A percentile compares a stretch with the other conserved stretches of the same genome.
Conservation (phyloP, 1,140 invertebrate genomes). For the Homalodisca vitripennis region DNA sequence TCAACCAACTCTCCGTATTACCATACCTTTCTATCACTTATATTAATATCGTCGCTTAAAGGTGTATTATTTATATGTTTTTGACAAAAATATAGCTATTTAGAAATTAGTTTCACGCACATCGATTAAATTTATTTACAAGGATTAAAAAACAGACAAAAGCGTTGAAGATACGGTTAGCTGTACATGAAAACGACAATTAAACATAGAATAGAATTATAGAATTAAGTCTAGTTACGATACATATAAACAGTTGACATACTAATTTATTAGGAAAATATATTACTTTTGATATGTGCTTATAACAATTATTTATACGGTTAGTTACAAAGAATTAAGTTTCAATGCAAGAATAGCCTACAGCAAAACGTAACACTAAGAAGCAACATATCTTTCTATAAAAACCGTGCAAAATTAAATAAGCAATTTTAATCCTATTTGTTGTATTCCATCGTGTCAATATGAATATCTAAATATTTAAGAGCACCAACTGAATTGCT, state of each 20-base stretch:
- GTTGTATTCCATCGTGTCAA: too few relatives aligned
- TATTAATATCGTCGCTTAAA: too few relatives aligned
- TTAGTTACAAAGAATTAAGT: neutral
- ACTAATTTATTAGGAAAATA: neutral
- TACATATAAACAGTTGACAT: neutral
- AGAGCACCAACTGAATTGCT: constrained; percentile 5
- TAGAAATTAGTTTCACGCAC: too few relatives aligned
- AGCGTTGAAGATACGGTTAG: too few relatives aligned
- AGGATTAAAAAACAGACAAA: too few relatives aligned
- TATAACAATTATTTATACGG: neutral
- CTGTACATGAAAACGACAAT: too few relatives aligned
- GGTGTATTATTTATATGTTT: too few relatives aligned
- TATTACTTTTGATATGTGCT: neutral
- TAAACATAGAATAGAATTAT: too few relatives aligned
- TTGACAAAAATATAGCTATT: too few relatives aligned
- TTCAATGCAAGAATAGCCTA: neutral
- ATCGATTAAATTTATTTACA: too few relatives aligned
- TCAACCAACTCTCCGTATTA: neutral
- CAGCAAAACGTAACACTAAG: neutral
- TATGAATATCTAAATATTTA: neutral
- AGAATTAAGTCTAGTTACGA: neutral
- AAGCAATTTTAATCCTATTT: too few relatives aligned
- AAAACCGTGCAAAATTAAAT: too few relatives aligned
- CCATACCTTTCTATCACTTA: neutral
- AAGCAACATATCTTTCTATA: neutral